Evolutionary conservation across 2,113 vertebrate species (phyloP).

Genomic region (Grallaria varia): DNA sequence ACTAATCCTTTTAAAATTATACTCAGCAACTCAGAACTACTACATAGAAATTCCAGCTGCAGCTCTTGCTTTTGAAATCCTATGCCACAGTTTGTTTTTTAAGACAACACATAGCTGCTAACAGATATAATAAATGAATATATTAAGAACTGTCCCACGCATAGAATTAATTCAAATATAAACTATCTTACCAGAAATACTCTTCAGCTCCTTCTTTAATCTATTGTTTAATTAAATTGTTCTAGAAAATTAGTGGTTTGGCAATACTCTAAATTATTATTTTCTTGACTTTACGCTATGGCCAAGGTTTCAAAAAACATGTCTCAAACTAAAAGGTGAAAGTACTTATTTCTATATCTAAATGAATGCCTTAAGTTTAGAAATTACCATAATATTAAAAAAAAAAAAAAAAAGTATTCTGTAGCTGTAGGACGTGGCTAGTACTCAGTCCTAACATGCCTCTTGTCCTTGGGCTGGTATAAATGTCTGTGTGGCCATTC

Average conservation of each 20-base stretch:
- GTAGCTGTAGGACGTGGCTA: background rate
- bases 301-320: background rate
- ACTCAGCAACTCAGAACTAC: conserved; percentile 22
- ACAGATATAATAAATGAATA: conserved; percentile 49
- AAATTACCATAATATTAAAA: background rate
- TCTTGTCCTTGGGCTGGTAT: background rate
- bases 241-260: background rate
- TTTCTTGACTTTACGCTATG: background rate
- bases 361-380: background rate
- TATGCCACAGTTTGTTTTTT: conserved; percentile 49
- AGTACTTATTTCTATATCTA: background rate
- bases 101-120: conserved; percentile 44
- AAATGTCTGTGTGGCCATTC: background rate
- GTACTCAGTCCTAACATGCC: background rate
- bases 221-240: background rate
- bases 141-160: background rate
- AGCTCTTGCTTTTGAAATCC: conserved; percentile 45
- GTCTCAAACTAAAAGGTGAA: background rate
- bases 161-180: background rate
- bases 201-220: background rate
- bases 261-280: background rate
- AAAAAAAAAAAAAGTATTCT: background rate
- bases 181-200: background rate
- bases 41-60: conserved; percentile 7
- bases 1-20: conserved; percentile 59